These are phyloP conservation scores for Tretioscincus oriximinensis DNA, from an alignment of 2,113 vertebrate species.

Conservation along the genomic window DNA sequence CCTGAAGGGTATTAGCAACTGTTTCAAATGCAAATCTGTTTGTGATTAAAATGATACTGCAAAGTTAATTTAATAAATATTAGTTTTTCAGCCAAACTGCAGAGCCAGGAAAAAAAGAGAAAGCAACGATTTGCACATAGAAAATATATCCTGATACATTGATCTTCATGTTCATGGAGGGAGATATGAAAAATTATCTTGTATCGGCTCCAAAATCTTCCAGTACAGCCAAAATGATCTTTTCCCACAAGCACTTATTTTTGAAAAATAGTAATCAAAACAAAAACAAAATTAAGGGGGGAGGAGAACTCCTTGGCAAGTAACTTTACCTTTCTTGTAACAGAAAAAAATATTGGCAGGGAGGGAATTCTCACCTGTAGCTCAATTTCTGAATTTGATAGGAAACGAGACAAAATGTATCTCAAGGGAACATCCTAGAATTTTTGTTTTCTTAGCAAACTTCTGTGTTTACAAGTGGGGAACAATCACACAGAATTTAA, in stretches of 20 bases:
- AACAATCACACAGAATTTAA: too few species aligned
- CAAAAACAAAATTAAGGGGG: too few species aligned
- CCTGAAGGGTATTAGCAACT: constrained; percentile 50
- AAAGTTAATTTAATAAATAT: constrained; percentile 58
- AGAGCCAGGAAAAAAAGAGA: constrained; percentile 33
- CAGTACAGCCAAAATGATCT: not conserved
- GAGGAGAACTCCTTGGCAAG: too few species aligned
- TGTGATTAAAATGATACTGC: constrained; percentile 41
- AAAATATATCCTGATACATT: not conserved
- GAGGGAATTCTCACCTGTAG: too few species aligned
- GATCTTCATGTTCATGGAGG: not conserved
- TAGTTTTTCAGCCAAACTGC: constrained; percentile 53
- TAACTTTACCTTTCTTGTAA: too few species aligned
- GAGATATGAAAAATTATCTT: constrained; percentile 49
- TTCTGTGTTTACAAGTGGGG: too few species aligned
- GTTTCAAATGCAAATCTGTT: constrained; percentile 48
- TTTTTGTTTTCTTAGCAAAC: too few species aligned
- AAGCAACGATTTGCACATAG: not conserved
- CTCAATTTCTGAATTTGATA: too few species aligned
- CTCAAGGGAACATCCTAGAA: too few species aligned
- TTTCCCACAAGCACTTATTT: not conserved
- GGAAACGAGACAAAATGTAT: too few species aligned
- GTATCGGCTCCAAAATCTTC: constrained; percentile 12
- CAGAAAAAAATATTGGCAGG: too few species aligned
- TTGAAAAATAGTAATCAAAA: too few species aligned